phyloP scores from a whole-genome alignment of 1,140 invertebrate genomes.

The Bombus fervidus region DNA sequence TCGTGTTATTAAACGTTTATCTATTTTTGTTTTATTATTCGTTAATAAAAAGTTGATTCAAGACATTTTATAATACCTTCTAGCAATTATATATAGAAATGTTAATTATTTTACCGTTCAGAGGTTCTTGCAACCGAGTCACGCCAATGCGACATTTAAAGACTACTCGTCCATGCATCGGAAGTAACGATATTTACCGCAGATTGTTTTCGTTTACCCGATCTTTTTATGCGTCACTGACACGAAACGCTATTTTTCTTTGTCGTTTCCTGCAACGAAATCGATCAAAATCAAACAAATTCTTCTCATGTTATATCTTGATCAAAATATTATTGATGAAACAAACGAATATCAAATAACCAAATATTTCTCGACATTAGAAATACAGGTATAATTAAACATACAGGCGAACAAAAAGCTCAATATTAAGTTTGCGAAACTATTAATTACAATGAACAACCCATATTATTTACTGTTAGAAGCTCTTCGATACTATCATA shows the following conservation, averaged over 20 bases:
- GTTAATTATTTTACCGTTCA: not conserved
- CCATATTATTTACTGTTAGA: not conserved
- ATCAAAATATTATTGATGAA: not conserved
- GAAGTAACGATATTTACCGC: not conserved
- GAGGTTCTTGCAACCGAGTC: not conserved
- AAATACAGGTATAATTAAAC: not conserved
- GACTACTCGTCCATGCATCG: not conserved
- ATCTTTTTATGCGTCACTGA: not conserved
- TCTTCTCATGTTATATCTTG: not conserved
- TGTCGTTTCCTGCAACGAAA: not conserved
- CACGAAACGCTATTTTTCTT: not conserved
- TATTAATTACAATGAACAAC: not conserved
- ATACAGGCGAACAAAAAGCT: not conserved
- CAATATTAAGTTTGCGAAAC: not conserved
- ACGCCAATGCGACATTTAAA: conserved; percentile 7
- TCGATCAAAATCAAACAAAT: not conserved
- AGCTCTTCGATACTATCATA: not conserved
- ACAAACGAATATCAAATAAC: not conserved
- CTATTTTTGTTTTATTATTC: not conserved
- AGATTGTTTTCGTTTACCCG: not conserved
- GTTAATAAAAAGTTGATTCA: not conserved
- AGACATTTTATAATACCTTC: not conserved
- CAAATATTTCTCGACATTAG: not conserved
- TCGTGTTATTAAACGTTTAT: not conserved
- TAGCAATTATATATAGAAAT: not conserved